These are phyloP conservation scores for Meteorus sp. DNA, from an alignment of 1,140 invertebrate genomes.

Conservation along the genomic window DNA sequence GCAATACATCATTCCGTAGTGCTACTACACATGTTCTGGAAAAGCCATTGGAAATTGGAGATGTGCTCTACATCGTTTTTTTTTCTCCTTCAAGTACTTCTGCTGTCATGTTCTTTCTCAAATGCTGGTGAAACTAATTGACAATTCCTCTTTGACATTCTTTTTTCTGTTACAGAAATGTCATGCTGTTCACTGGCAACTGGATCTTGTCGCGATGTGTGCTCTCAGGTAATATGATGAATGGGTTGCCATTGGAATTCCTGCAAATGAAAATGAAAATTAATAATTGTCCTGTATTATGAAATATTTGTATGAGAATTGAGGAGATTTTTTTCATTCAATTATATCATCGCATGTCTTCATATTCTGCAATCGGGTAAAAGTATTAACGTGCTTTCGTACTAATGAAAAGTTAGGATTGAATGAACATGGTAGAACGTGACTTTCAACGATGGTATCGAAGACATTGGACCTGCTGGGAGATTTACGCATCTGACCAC, in stretches of 20 bases:
- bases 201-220: constrained; percentile 46
- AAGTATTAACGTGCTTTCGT: too few species aligned
- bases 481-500: constrained; percentile 41
- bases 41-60: too few species aligned
- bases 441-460: constrained; percentile 39
- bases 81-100: background rate
- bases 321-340: too few species aligned
- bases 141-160: too few species aligned
- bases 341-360: too few species aligned
- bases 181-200: constrained; percentile 43
- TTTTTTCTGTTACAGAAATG: constrained; percentile 47
- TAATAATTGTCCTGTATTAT: background rate
- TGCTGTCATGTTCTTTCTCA: background rate
- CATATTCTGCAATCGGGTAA: too few species aligned
- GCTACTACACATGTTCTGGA: too few species aligned
- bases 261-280: background rate
- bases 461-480: constrained; percentile 41
- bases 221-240: constrained; percentile 42
- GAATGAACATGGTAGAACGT: constrained; percentile 11
- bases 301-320: background rate
- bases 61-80: too few species aligned
- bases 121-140: too few species aligned
- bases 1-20: background rate
- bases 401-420: too few species aligned
- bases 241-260: background rate